Evolutionary conservation across 2,113 vertebrate species (phyloP).

Genomic region (Candoia aspera): DNA sequence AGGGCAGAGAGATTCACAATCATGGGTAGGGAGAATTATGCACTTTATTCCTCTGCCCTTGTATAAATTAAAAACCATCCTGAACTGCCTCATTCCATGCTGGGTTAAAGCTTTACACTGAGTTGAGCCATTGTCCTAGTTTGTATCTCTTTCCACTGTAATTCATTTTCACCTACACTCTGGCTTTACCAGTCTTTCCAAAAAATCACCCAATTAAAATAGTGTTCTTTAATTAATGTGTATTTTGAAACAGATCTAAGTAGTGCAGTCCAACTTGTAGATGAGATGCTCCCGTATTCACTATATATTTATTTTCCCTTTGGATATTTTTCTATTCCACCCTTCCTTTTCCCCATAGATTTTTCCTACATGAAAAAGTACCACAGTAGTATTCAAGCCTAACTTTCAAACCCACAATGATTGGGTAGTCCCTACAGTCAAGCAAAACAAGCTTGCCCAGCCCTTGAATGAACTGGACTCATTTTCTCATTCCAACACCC

Average conservation of each 20-base stretch:
- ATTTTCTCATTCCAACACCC: constrained; percentile 57
- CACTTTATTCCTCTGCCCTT: not conserved
- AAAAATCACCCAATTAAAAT: not conserved
- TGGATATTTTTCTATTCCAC: constrained; percentile 48
- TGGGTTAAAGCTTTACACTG: not conserved
- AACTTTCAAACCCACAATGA: constrained; percentile 70
- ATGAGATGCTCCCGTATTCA: constrained; percentile 50
- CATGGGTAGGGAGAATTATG: not conserved
- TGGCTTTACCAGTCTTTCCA: not conserved
- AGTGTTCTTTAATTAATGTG: constrained; percentile 36
- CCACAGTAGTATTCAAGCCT: constrained; percentile 47
- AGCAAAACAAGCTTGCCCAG: constrained; percentile 67
- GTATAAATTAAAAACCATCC: not conserved
- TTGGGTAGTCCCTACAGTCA: constrained; percentile 70
- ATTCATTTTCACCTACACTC: constrained; percentile 16
- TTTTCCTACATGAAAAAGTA: constrained; percentile 69
- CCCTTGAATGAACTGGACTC: constrained; percentile 60
- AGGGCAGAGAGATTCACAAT: not conserved
- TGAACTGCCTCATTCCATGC: not conserved
- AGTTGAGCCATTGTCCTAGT: not conserved
- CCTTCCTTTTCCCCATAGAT: constrained; percentile 43
- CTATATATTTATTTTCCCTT: constrained; percentile 70
- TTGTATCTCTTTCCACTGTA: not conserved
- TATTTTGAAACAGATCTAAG: constrained; percentile 46
- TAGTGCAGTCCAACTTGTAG: constrained; percentile 48